Percentiles rank a stretch among this genome's conserved stretches.
Evolutionary conservation across 2,797 vertebrate genomes (phyloP).

Genomic region (Cephalopachus bancanus): DNA sequence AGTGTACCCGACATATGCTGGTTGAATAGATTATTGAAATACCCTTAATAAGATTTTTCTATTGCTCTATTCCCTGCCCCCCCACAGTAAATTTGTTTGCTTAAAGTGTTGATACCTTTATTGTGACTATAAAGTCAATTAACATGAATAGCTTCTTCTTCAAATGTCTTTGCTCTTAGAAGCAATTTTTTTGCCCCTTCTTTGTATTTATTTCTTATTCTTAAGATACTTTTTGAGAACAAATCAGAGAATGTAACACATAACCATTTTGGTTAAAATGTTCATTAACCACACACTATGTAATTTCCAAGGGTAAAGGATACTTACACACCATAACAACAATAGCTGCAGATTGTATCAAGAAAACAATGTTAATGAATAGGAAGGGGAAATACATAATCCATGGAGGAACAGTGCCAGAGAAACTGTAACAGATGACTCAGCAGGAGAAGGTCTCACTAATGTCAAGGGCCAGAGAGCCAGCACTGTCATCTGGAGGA

Average conservation of each 20-base stretch:
- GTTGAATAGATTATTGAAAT: slow-evolving; percentile 17
- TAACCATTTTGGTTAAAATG: slow-evolving; percentile 37
- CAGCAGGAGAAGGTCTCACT: slow-evolving; percentile 27
- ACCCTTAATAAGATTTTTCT: not conserved
- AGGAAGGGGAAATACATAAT: slow-evolving; percentile 56
- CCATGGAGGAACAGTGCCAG: not conserved
- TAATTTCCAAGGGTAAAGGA: slow-evolving; percentile 24
- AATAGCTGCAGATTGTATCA: slow-evolving; percentile 21
- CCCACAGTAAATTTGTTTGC: not conserved
- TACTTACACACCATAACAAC: not conserved
- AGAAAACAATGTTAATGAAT: slow-evolving; percentile 29
- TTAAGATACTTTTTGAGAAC: slow-evolving; percentile 48
- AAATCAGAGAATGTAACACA: slow-evolving; percentile 28
- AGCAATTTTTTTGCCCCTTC: not conserved
- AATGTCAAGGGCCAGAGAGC: not conserved
- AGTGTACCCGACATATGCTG: not conserved
- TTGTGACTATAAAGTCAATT: not conserved
- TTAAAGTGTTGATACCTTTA: slow-evolving; percentile 29
- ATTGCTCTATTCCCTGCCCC: not conserved
- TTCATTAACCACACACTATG: not conserved
- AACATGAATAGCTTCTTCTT: not conserved
- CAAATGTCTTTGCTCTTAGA: slow-evolving; percentile 5
- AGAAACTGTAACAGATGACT: slow-evolving; percentile 35
- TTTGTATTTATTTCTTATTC: slow-evolving; percentile 38
- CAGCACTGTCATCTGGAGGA: not conserved